Evolutionary conservation across 2,888 invertebrate genomes (phyloP), one percentile per base, ranked within the genome.

Genomic region (Himalopsyche japonica): DNA sequence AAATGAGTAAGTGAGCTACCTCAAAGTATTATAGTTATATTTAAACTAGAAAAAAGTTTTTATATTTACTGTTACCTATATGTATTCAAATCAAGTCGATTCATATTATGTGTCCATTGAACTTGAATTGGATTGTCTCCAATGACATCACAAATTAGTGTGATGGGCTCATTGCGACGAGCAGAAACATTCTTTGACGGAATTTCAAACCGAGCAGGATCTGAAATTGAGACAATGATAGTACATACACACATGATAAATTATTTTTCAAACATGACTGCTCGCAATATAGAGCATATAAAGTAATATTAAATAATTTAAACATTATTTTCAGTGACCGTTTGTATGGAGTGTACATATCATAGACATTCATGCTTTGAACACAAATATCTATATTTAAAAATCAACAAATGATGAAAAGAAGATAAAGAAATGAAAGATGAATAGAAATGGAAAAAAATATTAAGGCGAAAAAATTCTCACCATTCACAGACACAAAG

Each of bases 61-160:
- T 6, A 7, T 4, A 24, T n/a, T 4, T 6, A 32, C 43, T 78
- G 10, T 87, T 85, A 93, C 90, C 94, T 91, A 91, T 95, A 95
- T 88, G 94, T 94, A 89, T 95, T 95, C 87, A 95, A 92, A 91
- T 96, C 95, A 88, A 96, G 91, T 87, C 95, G 93, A 87, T 94
- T 94, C 89, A 93, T 94, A 89, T 96, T 95, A 89, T 95, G 95
- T 83, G 94, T 94, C 97, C 97, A 97, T 77, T 94, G 93, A 86
- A 97, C 94, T 87, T 95, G 94, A 87, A 97, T 94, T 32, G 97
- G 97, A 88, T 94, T 94, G 91, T 97, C 97, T 0, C 97, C 97
- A 87, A 95, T 94, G 57, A 96, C 96, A 88, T 95, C 95, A 89
- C 97, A 97, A 85, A 94, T 93, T 85, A 97, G 92, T 30, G 94